Percentiles rank a stretch among this genome's conserved stretches.
phyloP scores from a whole-genome alignment of 2,888 invertebrate genomes.

The Metallyticus violacea region DNA sequence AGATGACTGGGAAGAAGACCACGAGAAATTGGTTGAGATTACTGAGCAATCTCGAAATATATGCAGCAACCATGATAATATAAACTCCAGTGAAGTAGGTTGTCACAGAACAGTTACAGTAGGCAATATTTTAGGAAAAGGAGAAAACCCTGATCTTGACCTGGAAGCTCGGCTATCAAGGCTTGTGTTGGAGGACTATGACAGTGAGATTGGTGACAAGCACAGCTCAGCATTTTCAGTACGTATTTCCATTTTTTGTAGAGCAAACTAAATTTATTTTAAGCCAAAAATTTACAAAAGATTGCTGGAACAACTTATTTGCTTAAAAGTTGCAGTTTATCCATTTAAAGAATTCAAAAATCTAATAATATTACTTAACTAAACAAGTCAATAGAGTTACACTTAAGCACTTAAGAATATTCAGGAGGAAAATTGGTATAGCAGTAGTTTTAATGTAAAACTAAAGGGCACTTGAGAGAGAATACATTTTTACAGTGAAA shows the following conservation, averaged over 20 bases:
- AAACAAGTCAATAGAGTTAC: no score
- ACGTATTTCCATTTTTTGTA: background rate
- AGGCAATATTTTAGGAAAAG: background rate
- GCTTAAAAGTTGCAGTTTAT: background rate
- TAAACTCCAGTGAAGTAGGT: background rate
- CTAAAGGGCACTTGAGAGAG: no score
- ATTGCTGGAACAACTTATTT: background rate
- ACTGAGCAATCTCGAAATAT: constrained; percentile 48
- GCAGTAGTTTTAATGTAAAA: no score
- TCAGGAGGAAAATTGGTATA: no score
- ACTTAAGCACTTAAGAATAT: no score
- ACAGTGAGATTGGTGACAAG: background rate
- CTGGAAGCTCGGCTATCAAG: constrained; percentile 43
- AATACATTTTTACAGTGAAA: no score
- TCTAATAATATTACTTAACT: background rate
- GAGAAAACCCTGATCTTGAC: constrained; percentile 25
- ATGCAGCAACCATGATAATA: constrained; percentile 22
- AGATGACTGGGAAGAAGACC: constrained; percentile 71
- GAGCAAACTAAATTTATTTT: no score
- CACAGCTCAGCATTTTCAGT: background rate
- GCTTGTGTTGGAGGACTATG: constrained; percentile 36
- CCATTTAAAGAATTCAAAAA: background rate
- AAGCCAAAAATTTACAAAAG: no score
- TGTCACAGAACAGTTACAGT: background rate
- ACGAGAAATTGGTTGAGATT: constrained; percentile 64